Base-by-base conservation (phyloP, 2,888 invertebrate species). In the Drosophila gaucha region DNA sequence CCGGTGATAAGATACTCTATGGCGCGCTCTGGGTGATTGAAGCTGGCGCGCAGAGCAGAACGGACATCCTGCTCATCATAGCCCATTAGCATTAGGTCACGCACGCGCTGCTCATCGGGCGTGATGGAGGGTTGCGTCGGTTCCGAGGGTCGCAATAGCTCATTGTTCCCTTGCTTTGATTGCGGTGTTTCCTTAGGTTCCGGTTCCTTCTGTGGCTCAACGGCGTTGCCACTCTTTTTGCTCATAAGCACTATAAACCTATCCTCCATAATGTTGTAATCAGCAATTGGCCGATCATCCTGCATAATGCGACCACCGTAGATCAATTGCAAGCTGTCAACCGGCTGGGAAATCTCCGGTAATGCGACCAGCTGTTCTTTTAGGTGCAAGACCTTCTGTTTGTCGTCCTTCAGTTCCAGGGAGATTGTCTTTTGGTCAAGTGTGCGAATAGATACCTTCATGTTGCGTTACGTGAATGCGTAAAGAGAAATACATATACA, bases 221-320 rank as follows among this genome's bases (percentile, higher is more conserved):
- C 18, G 14, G 0, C 12, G 12, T 3, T 12, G 9, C 4, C 3
- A 12, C 14, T 51, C 52, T 78, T 82, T 54, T 88, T 89, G 6
- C 97, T 96, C 98, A 99, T 98, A 74, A 99, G 96, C 84, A 99
- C 98, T 89, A 99, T 95, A 92, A 98, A 98, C 92, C 97, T 98
- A 92, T 96, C 97, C 91, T 98, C 98, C 90, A 97, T 97, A 90
- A 98, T 97, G 90, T 97, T 96, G 92, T 98, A 98, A 71, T 96
- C 95, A 79, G 94, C 94, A 76, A 99, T 91, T 72, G 94, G 94
- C 89, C 95, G 94, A 66, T 96, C 96, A 92, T 99, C 98, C 78
- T 95, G 94, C 88, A 99, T 93, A 87, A 98, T 98, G 93, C 97
- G 97, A 38, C 98, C 98, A 36, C 97, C 96, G 93, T 98, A 98